These are phyloP conservation scores for Macrotis lagotis DNA, from an alignment of 2,113 vertebrate genomes.

Conservation along the genomic window DNA sequence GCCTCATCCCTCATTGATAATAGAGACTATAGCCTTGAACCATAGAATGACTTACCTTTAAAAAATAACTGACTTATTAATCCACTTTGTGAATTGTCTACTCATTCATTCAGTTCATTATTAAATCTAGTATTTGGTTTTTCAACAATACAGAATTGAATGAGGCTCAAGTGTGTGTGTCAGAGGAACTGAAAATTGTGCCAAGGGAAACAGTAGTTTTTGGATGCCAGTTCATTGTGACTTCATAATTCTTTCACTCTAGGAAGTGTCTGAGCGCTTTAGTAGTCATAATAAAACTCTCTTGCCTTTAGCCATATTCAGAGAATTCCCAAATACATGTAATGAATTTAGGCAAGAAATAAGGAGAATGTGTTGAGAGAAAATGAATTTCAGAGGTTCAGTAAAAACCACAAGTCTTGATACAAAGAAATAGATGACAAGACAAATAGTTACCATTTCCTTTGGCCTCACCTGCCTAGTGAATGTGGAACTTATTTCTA, in stretches of 20 bases:
- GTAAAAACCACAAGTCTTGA: slow-evolving; percentile 24
- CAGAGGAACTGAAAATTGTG: slow-evolving; percentile 18
- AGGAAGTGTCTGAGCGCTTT: slow-evolving; percentile 17
- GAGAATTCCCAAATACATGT: slow-evolving; percentile 16
- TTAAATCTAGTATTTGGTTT: slow-evolving; percentile 16
- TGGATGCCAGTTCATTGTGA: not conserved
- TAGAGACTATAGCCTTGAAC: not conserved
- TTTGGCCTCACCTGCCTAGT: not conserved
- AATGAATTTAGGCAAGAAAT: not conserved
- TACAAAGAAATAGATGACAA: slow-evolving; percentile 16
- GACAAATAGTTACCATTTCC: slow-evolving; percentile 2
- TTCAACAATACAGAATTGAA: slow-evolving; percentile 30
- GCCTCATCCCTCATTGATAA: not conserved
- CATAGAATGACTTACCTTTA: not conserved
- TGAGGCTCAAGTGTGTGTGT: not conserved
- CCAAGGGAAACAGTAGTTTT: slow-evolving; percentile 25
- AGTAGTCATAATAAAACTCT: slow-evolving; percentile 16
- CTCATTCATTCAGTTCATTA: not conserved
- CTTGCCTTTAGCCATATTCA: slow-evolving; percentile 24
- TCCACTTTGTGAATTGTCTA: not conserved
- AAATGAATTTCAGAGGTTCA: slow-evolving; percentile 15
- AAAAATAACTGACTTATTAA: not conserved
- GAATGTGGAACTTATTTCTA: not conserved
- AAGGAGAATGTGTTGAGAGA: not conserved
- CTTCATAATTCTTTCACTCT: slow-evolving; percentile 41